phyloP scores from a whole-genome alignment of 1,140 invertebrate genomes.

The Stegodyphus dumicola region DNA sequence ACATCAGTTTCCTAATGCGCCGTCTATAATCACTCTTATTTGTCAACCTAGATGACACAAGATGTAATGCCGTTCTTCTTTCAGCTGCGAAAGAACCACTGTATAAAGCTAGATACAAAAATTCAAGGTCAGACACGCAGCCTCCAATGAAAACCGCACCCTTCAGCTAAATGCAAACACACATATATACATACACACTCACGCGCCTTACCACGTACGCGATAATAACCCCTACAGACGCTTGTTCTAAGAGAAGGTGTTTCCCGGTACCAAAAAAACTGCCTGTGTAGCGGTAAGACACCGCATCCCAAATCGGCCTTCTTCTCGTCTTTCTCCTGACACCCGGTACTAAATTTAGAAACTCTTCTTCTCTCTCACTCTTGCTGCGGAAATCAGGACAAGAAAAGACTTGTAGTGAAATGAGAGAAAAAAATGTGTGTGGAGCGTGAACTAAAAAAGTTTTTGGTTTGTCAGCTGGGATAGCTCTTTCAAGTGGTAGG shows the following conservation, averaged over 20 bases:
- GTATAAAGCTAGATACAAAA: not conserved
- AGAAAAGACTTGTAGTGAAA: not conserved
- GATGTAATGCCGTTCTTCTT: too few relatives aligned
- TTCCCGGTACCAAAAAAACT: conserved; percentile 35
- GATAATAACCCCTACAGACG: conserved; percentile 38
- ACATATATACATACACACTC: not conserved
- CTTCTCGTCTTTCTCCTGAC: conserved; percentile 39
- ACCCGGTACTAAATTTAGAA: conserved; percentile 41
- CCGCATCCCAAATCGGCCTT: conserved; percentile 36
- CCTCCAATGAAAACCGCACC: not conserved
- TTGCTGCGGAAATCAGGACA: not conserved
- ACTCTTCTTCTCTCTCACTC: not conserved
- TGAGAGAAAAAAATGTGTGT: not conserved
- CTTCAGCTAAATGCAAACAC: conserved; percentile 24
- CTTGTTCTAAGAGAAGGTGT: conserved; percentile 19
- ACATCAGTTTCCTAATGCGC: too few relatives aligned
- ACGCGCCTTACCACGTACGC: not conserved
- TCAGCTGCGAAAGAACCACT: too few relatives aligned
- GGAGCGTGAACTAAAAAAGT: not conserved
- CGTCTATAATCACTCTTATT: too few relatives aligned
- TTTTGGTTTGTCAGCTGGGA: not conserved
- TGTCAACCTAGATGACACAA: too few relatives aligned
- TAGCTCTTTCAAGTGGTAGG: not conserved
- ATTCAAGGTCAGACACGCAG: conserved; percentile 14
- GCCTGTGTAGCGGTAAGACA: not conserved